These are phyloP conservation scores for Masticophis lateralis DNA, from an alignment of 2,797 vertebrate species.

Conservation along the genomic window DNA sequence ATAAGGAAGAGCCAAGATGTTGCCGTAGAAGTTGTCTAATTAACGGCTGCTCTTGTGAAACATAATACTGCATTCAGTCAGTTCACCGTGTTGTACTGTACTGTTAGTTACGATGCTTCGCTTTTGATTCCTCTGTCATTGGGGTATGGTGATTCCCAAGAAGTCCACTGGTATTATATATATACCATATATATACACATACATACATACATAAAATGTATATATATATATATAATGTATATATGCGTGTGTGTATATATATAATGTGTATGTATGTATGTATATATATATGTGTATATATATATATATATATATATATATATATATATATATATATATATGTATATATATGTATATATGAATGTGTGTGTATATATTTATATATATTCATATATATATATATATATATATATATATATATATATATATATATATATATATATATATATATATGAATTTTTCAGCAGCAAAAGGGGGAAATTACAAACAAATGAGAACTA, in stretches of 20 bases:
- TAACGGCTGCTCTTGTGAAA: conserved; percentile 78
- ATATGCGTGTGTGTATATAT: too few relatives aligned
- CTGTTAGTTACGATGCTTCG: conserved; percentile 73
- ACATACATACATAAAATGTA: too few relatives aligned
- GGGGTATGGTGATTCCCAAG: conserved; percentile 73
- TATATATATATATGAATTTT: conserved; percentile 74
- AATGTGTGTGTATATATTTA: too few relatives aligned
- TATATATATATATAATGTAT: too few relatives aligned
- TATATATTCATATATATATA: conserved; percentile 1
- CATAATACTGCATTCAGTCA: conserved; percentile 81
- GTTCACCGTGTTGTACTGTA: conserved; percentile 69
- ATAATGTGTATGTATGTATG: too few relatives aligned
- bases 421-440: too few relatives aligned
- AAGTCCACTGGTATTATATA: conserved; percentile 92
- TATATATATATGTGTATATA: too few relatives aligned
- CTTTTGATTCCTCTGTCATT: conserved; percentile 79
- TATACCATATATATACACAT: neutral
- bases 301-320: too few relatives aligned
- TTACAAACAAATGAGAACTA: conserved; percentile 65
- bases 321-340: too few relatives aligned
- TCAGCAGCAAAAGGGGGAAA: conserved; percentile 70
- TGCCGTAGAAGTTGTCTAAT: conserved; percentile 74
- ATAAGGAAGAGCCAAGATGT: conserved; percentile 77
- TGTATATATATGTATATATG: too few relatives aligned
- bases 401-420: too few relatives aligned